Percentiles rank a stretch among this genome's conserved stretches.
These are phyloP conservation scores for Rattus rattus DNA, from an alignment of 2,113 vertebrate genomes.

Conservation along the genomic window DNA sequence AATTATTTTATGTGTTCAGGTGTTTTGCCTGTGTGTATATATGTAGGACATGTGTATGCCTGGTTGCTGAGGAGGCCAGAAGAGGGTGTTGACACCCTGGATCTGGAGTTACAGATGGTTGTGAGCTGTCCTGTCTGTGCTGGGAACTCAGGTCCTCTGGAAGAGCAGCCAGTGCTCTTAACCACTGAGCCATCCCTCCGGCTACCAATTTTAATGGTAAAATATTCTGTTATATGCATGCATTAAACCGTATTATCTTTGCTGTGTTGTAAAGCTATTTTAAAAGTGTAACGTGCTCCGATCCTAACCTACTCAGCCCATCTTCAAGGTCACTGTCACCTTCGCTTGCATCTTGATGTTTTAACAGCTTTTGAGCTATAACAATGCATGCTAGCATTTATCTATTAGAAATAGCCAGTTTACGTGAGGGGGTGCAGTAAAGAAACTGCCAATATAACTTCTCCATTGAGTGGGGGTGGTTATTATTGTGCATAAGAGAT, in stretches of 20 bases:
- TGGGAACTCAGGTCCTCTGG: neutral
- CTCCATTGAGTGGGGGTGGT: neutral
- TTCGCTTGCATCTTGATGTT: neutral
- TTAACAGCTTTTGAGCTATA: neutral
- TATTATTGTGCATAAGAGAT: neutral
- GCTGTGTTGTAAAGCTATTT: neutral
- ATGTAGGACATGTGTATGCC: neutral
- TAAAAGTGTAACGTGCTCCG: neutral
- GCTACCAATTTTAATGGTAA: neutral
- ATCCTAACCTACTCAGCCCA: neutral
- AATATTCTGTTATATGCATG: neutral
- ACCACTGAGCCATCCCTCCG: neutral
- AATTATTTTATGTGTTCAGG: neutral
- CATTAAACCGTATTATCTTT: neutral
- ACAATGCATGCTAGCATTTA: neutral
- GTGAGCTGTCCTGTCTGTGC: neutral
- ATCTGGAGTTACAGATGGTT: neutral
- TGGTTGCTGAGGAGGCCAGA: neutral
- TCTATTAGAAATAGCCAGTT: neutral
- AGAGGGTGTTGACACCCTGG: neutral
- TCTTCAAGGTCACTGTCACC: neutral
- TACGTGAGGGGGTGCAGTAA: too few species aligned
- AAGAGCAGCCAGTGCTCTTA: neutral
- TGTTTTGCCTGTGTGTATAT: neutral
- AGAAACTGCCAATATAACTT: neutral